phyloP scores from a whole-genome alignment of 2,888 invertebrate genomes.

The Odontomyia ornata region DNA sequence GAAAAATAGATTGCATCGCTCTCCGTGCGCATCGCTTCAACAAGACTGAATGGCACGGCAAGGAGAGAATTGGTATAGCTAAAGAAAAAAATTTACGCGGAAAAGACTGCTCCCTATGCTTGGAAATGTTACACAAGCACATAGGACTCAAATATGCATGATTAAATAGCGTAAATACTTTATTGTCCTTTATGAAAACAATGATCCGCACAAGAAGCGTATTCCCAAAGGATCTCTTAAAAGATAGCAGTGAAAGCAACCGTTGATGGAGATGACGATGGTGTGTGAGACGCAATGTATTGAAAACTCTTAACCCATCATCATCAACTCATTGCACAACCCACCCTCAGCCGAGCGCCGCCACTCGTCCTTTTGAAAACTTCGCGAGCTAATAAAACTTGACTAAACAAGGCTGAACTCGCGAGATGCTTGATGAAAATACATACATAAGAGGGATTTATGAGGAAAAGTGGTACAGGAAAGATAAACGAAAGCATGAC shows the following conservation, averaged over 20 bases:
- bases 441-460: too few relatives aligned
- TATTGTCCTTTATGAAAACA: conserved; percentile 48
- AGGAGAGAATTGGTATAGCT: not conserved
- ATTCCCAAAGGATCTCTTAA: not conserved
- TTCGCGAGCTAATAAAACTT: conserved; percentile 31
- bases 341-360: not conserved
- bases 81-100: not conserved
- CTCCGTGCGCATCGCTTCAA: not conserved
- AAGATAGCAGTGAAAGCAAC: not conserved
- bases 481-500: not conserved
- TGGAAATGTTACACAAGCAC: not conserved
- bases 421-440: conserved; percentile 23
- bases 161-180: conserved; percentile 49
- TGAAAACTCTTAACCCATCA: conserved; percentile 27
- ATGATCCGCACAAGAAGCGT: conserved; percentile 11
- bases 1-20: not conserved
- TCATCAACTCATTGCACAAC: not conserved
- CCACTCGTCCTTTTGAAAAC: not conserved
- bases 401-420: conserved; percentile 27
- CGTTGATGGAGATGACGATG: not conserved
- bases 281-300: not conserved
- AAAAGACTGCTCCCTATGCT: not conserved
- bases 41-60: not conserved
- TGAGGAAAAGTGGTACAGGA: not conserved
- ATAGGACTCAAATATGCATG: conserved; percentile 35